Conservation (phyloP, 1,140 invertebrate genomes). For the Zaprionus davidi region DNA sequence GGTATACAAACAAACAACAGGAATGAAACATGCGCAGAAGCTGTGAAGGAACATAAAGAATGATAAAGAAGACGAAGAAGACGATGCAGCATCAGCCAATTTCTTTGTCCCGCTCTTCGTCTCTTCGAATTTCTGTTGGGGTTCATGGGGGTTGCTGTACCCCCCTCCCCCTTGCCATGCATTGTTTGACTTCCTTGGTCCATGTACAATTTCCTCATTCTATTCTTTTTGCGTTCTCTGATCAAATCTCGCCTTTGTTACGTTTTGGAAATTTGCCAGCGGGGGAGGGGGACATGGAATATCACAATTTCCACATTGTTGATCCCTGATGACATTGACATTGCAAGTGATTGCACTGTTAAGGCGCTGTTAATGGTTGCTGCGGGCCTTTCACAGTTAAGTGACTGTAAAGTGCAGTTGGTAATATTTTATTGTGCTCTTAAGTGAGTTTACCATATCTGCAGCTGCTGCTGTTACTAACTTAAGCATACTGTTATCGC, state of each 20-base stretch:
- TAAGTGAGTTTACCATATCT: neutral
- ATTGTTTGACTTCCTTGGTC: conserved; percentile 22
- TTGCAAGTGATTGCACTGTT: neutral
- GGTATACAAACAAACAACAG: conserved; percentile 16
- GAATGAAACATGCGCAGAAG: conserved; percentile 61
- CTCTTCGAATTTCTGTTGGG: conserved; percentile 29
- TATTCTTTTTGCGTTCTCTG: conserved; percentile 10
- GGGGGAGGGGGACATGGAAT: neutral
- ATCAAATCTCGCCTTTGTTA: conserved; percentile 1
- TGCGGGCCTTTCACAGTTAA: neutral
- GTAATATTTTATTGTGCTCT: neutral
- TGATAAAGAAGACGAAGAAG: neutral
- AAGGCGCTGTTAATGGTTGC: neutral
- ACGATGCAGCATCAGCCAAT: neutral
- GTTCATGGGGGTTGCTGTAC: neutral
- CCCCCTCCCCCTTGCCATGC: neutral
- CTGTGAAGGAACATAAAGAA: conserved; percentile 6
- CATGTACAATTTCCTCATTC: conserved; percentile 28
- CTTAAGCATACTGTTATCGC: neutral
- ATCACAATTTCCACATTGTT: neutral
- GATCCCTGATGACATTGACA: neutral
- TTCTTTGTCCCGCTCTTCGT: conserved; percentile 1
- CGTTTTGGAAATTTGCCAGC: conserved; percentile 1
- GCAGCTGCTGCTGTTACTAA: neutral
- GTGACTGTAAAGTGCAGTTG: neutral